phyloP scores from a whole-genome alignment of 2,797 vertebrate species.

The Sciaenops ocellatus region DNA sequence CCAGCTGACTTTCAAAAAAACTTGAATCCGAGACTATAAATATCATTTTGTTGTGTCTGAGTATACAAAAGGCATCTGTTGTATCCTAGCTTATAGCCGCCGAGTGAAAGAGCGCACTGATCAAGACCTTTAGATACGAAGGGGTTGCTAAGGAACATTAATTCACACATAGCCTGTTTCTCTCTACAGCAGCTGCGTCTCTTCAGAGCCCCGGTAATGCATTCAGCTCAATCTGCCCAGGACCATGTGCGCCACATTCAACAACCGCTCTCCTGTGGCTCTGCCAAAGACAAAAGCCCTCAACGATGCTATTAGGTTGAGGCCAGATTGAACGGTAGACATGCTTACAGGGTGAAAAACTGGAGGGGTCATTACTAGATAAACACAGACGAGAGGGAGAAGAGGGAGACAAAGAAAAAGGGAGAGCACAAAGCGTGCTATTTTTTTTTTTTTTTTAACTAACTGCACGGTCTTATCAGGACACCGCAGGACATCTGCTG shows the following conservation, averaged over 20 bases:
- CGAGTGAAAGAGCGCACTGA: slow-evolving; percentile 53
- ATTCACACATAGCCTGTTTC: slow-evolving; percentile 81
- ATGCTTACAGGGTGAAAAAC: slow-evolving; percentile 37
- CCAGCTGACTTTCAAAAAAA: slow-evolving; percentile 9
- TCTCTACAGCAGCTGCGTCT: slow-evolving; percentile 82
- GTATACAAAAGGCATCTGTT: slow-evolving; percentile 75
- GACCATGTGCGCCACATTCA: slow-evolving; percentile 75
- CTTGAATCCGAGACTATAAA: slow-evolving; percentile 55
- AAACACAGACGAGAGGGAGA: slow-evolving; percentile 44
- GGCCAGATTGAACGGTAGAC: slow-evolving; percentile 47
- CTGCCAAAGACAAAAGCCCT: slow-evolving; percentile 75
- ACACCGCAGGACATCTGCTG: slow-evolving; percentile 68
- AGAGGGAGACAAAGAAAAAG: slow-evolving; percentile 43
- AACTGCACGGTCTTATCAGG: slow-evolving; percentile 58
- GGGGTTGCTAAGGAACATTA: slow-evolving; percentile 86
- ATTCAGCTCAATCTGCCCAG: slow-evolving; percentile 81
- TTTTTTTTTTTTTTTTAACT: slow-evolving; percentile 12
- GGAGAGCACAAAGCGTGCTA: slow-evolving; percentile 29
- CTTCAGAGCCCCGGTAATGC: slow-evolving; percentile 79
- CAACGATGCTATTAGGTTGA: slow-evolving; percentile 28
- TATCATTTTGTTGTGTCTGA: slow-evolving; percentile 49
- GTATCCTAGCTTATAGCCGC: slow-evolving; percentile 48
- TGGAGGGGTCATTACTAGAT: slow-evolving; percentile 53
- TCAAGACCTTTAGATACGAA: slow-evolving; percentile 70
- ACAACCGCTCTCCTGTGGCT: slow-evolving; percentile 66